Base-by-base conservation (phyloP, 2,888 invertebrate genomes). In the Lithophane semibrunnea region DNA sequence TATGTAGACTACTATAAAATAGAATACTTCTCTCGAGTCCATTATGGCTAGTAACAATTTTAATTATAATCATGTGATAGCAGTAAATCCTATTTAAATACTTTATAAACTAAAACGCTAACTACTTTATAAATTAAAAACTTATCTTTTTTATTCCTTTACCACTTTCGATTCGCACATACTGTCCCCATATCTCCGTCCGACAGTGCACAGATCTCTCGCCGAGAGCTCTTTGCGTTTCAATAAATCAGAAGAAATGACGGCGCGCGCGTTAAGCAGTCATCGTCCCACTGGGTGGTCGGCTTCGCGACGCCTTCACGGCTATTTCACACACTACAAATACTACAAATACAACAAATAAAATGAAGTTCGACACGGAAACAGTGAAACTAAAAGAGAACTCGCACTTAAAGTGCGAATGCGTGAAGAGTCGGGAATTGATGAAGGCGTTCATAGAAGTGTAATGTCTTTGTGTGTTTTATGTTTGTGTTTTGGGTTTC, bases 191-290 rank as follows among this genome's bases (percentile, higher is more conserved):
- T 89, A 89, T 89, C 77, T 84, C 87, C 63, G 90, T 86, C 90
- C 80, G 29, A 73, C 86, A 92, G 89, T 93, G 91, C 89, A 93
- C 87, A 86, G 84, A 87, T 80, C 86, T 84, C 85, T 89, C 90
- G 85, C 89, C 93, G 92, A 88, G 93, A 90, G 92, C 90, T 89
- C 91, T 93, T 91, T 91, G 93, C 92, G 90, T 94, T 95, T 92
- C 93, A 94, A 96, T 96, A 96, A 96, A 96, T 96, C 96, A 96
- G 93, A 92, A 93, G 95, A 94, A 94, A 95, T 96, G 96, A 96
- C 95, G 93, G 91, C 94, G 89, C 88, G 89, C 93, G 94, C 94
- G 95, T 95, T 95, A 95, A 92, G 92, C 95, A 95, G 95, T 95
- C 96, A 93, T 89, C 95, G 90, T 91, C 96, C 89, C 96, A 78